phyloP scores from a whole-genome alignment of 2,888 invertebrate genomes.

The Flabesymbios commensalis region DNA sequence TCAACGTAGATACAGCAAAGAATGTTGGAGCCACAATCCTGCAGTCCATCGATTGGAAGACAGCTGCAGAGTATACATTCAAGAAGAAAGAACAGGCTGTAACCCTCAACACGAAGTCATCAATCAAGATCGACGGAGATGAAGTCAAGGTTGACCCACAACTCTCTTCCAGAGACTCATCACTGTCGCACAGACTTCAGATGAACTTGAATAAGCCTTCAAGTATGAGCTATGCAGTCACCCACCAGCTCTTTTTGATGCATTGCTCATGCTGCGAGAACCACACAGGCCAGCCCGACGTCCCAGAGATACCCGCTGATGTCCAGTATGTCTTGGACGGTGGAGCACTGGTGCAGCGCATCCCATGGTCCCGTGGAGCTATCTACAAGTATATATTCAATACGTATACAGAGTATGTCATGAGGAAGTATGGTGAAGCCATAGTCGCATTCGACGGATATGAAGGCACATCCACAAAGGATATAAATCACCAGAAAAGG shows the following conservation, averaged over 20 bases:
- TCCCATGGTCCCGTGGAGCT: neutral
- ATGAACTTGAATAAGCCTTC: constrained; percentile 11
- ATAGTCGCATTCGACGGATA: too few species aligned
- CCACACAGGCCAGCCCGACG: neutral
- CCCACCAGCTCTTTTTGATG: constrained; percentile 12
- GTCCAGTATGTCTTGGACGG: neutral
- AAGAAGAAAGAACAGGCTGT: constrained; percentile 28
- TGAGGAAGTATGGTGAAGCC: too few species aligned
- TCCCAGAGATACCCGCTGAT: too few species aligned
- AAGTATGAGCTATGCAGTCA: constrained; percentile 21
- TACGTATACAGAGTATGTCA: too few species aligned
- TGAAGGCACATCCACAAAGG: constrained; percentile 33
- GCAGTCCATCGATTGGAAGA: constrained; percentile 24
- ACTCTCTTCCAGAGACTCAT: constrained; percentile 40
- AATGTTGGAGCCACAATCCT: constrained; percentile 27
- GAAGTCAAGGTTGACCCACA: constrained; percentile 33
- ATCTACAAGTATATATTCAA: too few species aligned
- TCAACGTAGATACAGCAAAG: constrained; percentile 35
- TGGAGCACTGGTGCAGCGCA: neutral
- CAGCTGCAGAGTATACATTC: constrained; percentile 21
- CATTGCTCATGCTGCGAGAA: neutral
- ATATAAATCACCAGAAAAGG: constrained; percentile 27
- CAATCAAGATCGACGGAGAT: constrained; percentile 20
- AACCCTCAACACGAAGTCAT: constrained; percentile 15
- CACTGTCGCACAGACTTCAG: neutral